Conservation (phyloP, 92 coral and sea anemone genomes). For the Blastomussa wellsi region DNA sequence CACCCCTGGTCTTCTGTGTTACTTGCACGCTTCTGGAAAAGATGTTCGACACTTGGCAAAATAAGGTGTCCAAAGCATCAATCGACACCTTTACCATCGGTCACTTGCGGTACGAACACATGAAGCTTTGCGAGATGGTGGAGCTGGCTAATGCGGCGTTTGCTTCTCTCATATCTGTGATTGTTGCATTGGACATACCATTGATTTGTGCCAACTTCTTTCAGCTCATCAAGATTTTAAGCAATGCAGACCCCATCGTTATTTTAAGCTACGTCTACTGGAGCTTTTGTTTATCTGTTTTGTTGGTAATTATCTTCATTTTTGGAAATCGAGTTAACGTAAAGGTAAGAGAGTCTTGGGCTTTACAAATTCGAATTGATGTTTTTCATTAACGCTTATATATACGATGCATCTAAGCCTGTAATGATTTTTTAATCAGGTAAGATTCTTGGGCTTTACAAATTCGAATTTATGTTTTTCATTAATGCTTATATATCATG, state of each 20-base stretch:
- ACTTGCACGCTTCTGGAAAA: slow-evolving; percentile 23
- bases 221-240: neutral
- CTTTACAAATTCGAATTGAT: too few species aligned
- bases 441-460: too few species aligned
- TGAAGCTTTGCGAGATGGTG: slow-evolving; percentile 11
- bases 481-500: too few species aligned
- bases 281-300: neutral
- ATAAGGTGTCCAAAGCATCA: neutral
- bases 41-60: slow-evolving; percentile 1
- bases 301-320: neutral
- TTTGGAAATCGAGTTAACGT: slow-evolving; percentile 25
- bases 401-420: too few species aligned
- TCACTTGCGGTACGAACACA: slow-evolving; percentile 4
- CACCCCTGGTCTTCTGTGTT: neutral
- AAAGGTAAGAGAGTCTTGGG: slow-evolving; percentile 5
- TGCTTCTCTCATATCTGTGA: neutral
- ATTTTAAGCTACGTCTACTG: slow-evolving; percentile 13
- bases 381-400: too few species aligned
- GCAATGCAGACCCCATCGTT: neutral
- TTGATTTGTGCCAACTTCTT: neutral
- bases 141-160: slow-evolving; percentile 19
- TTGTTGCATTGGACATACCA: slow-evolving; percentile 9
- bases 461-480: too few species aligned
- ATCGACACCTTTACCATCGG: neutral
- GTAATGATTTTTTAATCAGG: too few species aligned